These are phyloP conservation scores for Climacteris rufus DNA, from an alignment of 2,113 vertebrate genomes.

Conservation along the genomic window DNA sequence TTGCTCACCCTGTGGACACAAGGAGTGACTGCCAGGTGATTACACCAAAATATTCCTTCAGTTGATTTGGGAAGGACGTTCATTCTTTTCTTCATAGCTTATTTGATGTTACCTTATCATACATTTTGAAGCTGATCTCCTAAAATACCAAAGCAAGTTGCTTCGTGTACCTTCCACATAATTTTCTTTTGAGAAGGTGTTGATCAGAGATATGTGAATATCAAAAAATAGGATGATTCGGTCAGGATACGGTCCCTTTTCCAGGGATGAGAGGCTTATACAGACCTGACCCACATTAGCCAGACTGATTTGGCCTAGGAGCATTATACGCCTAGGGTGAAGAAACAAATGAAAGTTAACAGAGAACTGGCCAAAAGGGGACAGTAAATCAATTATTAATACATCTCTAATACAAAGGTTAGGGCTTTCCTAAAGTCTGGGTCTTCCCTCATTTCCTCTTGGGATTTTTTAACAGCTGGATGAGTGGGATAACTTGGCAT, in stretches of 20 bases:
- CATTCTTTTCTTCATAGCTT: not conserved
- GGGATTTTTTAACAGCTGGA: slow-evolving; percentile 53
- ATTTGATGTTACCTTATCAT: not conserved
- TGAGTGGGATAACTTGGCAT: slow-evolving; percentile 53
- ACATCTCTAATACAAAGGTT: not conserved
- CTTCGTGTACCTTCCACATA: not conserved
- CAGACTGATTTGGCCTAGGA: not conserved
- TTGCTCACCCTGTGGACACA: not conserved
- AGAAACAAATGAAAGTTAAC: not conserved
- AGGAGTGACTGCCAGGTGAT: not conserved
- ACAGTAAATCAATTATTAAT: slow-evolving; percentile 46
- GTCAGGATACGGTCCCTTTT: not conserved
- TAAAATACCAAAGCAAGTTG: not conserved
- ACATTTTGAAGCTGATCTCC: not conserved
- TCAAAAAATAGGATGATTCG: not conserved
- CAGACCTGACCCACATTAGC: not conserved
- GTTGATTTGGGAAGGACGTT: not conserved
- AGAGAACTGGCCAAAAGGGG: slow-evolving; percentile 1
- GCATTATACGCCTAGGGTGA: not conserved
- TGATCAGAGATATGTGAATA: not conserved
- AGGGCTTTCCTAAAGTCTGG: slow-evolving; percentile 10
- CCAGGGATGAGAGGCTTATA: not conserved
- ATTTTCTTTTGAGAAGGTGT: not conserved
- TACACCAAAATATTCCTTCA: not conserved
- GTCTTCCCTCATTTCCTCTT: slow-evolving; percentile 44